Evolutionary conservation across 2,113 vertebrate species (phyloP), one percentile per base, ranked within the genome.

Genomic region (Phasianus colchicus): DNA sequence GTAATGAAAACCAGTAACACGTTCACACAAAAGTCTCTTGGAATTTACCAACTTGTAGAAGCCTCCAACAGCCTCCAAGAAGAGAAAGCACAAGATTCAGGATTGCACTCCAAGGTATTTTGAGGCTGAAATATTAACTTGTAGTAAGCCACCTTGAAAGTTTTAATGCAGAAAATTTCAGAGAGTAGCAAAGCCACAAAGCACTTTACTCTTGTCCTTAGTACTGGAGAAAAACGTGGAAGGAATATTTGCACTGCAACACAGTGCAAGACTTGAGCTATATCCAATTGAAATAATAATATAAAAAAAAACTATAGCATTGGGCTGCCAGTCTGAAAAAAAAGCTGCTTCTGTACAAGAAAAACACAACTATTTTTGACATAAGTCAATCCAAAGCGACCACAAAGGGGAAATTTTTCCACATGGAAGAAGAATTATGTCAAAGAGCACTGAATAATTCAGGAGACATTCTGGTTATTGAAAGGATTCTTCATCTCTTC

Each of bases 191-290:
- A 38, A 82, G 17, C 27, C 17, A 24, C 34, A 19, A 6, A n/a
- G 11, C 8, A 38, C 18, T 34, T 27, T 2, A 2, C 2, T 18
- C 5, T 2, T 24, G 7, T 63, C 36, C 11, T 63, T 10, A 63
- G 10, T 32, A 13, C 22, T 32, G 55, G 20, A 38, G 32, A 61
- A 63, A 72, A 55, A 45, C 1, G 8, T 36, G 17, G 48, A 45
- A 61, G 19, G 8, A 12, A 9, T 61, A 54, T 29, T 50, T 85
- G 11, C 20, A 22, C 5, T 24, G 24, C 20, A 36, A 69, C 45
- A 20, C 15, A 34, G 2, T 10, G 27, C 5, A 9, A 64, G 4
- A 40, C 52, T 58, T n/a, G 40, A 57, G 72, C 54, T 45, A 34
- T 19, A 18, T 57, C 42, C 72, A 30, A 27, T 14, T 34, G 54